Percentiles rank a stretch among this genome's conserved stretches.
phyloP scores from a whole-genome alignment of 1,140 invertebrate genomes.

The Drosophila nikananu region DNA sequence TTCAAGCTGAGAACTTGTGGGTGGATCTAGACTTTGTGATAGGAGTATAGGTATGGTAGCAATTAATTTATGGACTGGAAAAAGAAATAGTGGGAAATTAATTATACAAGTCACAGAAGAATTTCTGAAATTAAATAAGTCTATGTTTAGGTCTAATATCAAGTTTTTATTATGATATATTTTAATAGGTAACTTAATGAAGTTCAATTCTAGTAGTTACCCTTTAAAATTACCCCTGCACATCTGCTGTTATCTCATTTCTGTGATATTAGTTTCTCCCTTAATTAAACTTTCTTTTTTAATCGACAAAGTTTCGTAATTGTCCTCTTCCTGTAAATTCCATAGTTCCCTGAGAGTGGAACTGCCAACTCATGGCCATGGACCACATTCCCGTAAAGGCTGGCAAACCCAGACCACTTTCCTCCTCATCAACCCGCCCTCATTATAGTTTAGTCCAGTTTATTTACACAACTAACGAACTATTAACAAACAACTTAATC shows the following conservation, averaged over 20 bases:
- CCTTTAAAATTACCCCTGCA: not conserved
- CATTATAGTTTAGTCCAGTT: slow-evolving; percentile 24
- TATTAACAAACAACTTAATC: slow-evolving; percentile 55
- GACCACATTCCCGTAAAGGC: slow-evolving; percentile 33
- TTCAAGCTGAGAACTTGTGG: slow-evolving; percentile 1
- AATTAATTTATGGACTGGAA: slow-evolving; percentile 24
- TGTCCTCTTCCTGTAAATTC: not conserved
- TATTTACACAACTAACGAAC: slow-evolving; percentile 65
- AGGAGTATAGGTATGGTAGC: not conserved
- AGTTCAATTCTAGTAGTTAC: not conserved
- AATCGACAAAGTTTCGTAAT: slow-evolving; percentile 6
- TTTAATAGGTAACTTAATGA: too few relatives aligned
- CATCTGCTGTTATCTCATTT: not conserved
- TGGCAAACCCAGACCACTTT: slow-evolving; percentile 4
- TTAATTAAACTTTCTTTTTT: slow-evolving; percentile 11
- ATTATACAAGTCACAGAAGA: not conserved
- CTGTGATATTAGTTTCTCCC: not conserved
- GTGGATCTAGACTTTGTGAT: slow-evolving; percentile 1
- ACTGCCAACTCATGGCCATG: slow-evolving; percentile 37
- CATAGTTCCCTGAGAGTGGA: not conserved
- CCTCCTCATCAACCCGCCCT: slow-evolving; percentile 13
- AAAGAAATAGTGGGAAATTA: slow-evolving; percentile 9
- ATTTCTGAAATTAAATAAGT: not conserved
- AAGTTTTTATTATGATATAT: not conserved
- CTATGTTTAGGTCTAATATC: not conserved